Conservation (phyloP, 30 jellyfish, hydroid and myxozoan genomes). For the Aurelia sp. region DNA sequence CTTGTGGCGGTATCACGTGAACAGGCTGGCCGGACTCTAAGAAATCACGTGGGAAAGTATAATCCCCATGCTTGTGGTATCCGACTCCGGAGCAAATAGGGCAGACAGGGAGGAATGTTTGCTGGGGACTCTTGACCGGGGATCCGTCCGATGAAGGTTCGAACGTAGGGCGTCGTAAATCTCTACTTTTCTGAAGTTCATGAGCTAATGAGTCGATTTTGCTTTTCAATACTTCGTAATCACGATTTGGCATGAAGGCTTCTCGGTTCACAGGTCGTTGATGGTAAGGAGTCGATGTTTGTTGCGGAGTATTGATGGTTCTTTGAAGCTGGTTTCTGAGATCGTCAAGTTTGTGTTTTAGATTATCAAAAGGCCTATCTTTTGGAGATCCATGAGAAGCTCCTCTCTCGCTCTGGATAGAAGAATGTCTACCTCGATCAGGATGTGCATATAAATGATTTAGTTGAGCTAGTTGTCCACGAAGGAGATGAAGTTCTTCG, state of each 20-base stretch:
- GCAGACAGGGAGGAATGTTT: conserved; percentile 45
- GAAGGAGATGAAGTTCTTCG: conserved; percentile 17
- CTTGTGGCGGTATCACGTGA: conserved; percentile 32
- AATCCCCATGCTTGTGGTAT: conserved; percentile 72
- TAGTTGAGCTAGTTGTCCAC: conserved; percentile 22
- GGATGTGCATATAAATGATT: background rate
- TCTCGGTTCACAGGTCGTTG: background rate
- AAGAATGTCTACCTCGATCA: background rate
- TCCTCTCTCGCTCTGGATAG: no score
- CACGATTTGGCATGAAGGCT: conserved; percentile 20
- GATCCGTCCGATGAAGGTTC: background rate
- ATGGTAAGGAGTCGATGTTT: background rate
- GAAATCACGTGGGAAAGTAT: conserved; percentile 66
- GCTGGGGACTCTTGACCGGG: background rate
- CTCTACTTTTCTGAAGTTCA: conserved; percentile 36
- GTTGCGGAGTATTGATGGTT: background rate
- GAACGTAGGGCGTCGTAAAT: background rate
- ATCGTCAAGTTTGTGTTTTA: conserved; percentile 21
- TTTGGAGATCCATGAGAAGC: background rate
- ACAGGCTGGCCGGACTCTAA: conserved; percentile 48
- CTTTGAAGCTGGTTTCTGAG: conserved; percentile 20
- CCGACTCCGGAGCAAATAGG: conserved; percentile 81
- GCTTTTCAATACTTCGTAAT: conserved; percentile 46
- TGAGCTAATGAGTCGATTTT: conserved; percentile 52
- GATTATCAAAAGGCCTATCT: conserved; percentile 19